These are phyloP conservation scores for Mnemiopsis leidyi DNA, from an alignment of 37 sponge, comb jelly and placozoan species.

Conservation along the genomic window DNA sequence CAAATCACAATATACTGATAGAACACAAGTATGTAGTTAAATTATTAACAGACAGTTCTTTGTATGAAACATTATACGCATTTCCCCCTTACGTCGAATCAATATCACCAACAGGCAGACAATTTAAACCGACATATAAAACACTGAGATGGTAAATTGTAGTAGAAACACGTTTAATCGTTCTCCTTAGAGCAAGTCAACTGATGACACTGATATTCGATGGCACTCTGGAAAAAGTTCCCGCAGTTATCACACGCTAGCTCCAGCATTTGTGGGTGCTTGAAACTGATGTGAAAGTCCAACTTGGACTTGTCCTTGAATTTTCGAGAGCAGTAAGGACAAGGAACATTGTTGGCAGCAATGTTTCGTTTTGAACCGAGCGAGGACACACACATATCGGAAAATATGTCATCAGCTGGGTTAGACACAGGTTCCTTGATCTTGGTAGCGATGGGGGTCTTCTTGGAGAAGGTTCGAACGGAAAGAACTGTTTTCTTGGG, in stretches of 20 bases:
- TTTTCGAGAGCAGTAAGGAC: constrained; percentile 17
- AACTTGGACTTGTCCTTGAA: constrained; percentile 48
- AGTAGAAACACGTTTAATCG: neutral
- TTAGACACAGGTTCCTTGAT: neutral
- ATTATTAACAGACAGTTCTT: too few relatives aligned
- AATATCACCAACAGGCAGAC: too few relatives aligned
- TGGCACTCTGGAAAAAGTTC: constrained; percentile 31
- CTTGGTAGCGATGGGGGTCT: neutral
- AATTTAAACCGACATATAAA: neutral
- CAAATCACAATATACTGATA: too few relatives aligned
- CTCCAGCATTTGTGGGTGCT: constrained; percentile 55
- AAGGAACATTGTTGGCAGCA: neutral
- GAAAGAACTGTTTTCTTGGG: neutral
- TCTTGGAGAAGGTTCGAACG: neutral
- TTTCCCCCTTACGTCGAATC: too few relatives aligned
- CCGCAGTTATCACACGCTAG: constrained; percentile 47
- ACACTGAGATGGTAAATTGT: neutral
- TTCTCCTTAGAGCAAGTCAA: neutral
- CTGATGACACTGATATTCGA: constrained; percentile 58
- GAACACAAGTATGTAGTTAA: too few relatives aligned
- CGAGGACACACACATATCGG: neutral
- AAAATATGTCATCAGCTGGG: neutral
- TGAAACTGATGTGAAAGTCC: constrained; percentile 57
- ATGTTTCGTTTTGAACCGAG: neutral
- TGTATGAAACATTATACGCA: too few relatives aligned